Evolutionary conservation across 2,113 vertebrate genomes (phyloP), one percentile per base, ranked within the genome.

Genomic region (Parus major): DNA sequence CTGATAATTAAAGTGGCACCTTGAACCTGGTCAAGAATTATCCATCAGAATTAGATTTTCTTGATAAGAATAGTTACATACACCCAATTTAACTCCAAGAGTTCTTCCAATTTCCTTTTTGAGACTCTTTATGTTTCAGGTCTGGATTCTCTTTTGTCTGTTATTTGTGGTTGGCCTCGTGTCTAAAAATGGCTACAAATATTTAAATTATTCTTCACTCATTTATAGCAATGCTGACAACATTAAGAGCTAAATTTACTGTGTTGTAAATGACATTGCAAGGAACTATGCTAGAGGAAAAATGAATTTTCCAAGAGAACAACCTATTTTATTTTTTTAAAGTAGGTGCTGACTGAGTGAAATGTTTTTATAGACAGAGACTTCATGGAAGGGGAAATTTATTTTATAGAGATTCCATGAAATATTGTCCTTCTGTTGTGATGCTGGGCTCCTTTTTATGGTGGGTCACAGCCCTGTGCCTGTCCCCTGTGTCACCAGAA

Each of bases 221-320:
- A 88, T 87, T 95, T 93, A 93, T 79, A 92, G 76, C 83, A 41
- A 47, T 5, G 87, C 39, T 91, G 90, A 79, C 82, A 82, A 71
- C 0, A 0, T 24, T 79, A 33, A 92, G 61, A 86, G 57, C 84
- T 93, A 76, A 91, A 70, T 76, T 85, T 85, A 59, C 49, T 41
- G 29, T 2, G 23, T 16, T 65, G 59, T 36, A 61, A 77, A 68
- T 61, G 86, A 69, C 60, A 25, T 5, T 44, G 69, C 64, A 23
- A 71, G 64, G 33, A 84, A 31, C 61, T 71, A 7, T 19, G 69
- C 24, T 75, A 15, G 27, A 70, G 79, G 61, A 79, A 33, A 92
- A 75, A 22, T 24, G 3, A 41, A 16, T 65, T 91, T 92, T 89
- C 59, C 55, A 68, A 63, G 28, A 46, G 52, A 23, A 90, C 25